A percentile compares a stretch with the other conserved stretches of the same genome.
phyloP scores from a whole-genome alignment of 2,113 vertebrate genomes.

The Dolichallabes microphthalmus region DNA sequence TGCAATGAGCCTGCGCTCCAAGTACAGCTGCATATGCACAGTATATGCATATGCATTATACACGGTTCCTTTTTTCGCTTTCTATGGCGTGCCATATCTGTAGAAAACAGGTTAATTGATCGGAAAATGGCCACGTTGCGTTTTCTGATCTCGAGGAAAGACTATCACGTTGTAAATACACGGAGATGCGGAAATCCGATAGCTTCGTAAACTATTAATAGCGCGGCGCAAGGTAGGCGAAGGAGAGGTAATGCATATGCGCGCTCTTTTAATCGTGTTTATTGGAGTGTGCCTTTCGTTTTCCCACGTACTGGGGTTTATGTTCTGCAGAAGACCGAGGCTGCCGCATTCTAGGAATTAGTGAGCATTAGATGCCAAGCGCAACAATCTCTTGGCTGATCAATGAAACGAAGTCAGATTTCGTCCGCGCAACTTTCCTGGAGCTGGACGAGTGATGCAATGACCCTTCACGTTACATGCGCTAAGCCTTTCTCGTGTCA shows the following conservation, averaged over 20 bases:
- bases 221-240: constrained; percentile 67
- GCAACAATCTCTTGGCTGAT: not conserved
- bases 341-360: constrained; percentile 1
- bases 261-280: constrained; percentile 54
- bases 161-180: constrained; percentile 70
- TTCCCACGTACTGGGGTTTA: not conserved
- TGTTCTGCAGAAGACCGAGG: not conserved
- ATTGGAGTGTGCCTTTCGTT: constrained; percentile 3
- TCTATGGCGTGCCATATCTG: not conserved
- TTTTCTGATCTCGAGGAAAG: constrained; percentile 60
- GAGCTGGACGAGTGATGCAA: constrained; percentile 47
- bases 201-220: constrained; percentile 81
- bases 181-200: constrained; percentile 68
- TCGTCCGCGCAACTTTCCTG: constrained; percentile 24
- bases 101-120: constrained; percentile 18
- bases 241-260: constrained; percentile 68
- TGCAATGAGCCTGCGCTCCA: not conserved
- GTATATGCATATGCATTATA: not conserved
- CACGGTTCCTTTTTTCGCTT: no score
- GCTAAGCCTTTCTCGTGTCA: constrained; percentile 3
- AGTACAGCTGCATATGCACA: not conserved
- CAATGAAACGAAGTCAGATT: constrained; percentile 1
- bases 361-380: not conserved
- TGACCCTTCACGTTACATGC: constrained; percentile 35
- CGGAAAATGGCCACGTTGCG: constrained; percentile 27